phyloP scores from a whole-genome alignment of 2,797 vertebrate species.

The Harpagifer antarcticus region DNA sequence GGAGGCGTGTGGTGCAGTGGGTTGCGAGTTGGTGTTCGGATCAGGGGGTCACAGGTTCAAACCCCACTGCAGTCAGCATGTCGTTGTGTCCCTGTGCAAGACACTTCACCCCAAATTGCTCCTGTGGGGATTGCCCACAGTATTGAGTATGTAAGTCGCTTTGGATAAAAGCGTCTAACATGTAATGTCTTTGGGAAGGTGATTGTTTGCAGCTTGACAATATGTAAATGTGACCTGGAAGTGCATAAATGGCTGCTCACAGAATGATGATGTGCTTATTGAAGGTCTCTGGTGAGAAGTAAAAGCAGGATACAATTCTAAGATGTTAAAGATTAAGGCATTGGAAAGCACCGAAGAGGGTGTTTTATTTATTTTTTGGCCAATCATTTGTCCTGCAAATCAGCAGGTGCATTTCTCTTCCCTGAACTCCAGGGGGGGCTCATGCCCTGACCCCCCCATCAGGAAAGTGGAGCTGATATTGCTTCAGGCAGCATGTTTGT shows the following conservation, averaged over 20 bases:
- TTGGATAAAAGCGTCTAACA: too few species aligned
- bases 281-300: not conserved
- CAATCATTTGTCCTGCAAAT: constrained; percentile 9
- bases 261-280: constrained; percentile 17
- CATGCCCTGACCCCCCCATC: constrained; percentile 13
- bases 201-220: constrained; percentile 38
- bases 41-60: too few species aligned
- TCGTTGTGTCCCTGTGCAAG: too few species aligned
- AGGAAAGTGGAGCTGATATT: constrained; percentile 16
- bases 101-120: too few species aligned
- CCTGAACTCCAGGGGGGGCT: constrained; percentile 32
- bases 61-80: too few species aligned
- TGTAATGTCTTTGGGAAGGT: constrained; percentile 23
- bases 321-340: not conserved
- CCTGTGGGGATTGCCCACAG: too few species aligned
- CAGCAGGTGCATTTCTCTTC: constrained; percentile 27
- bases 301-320: not conserved
- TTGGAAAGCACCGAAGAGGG: not conserved
- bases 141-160: too few species aligned
- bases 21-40: too few species aligned
- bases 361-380: not conserved
- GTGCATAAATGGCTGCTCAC: constrained; percentile 10
- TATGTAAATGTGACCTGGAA: constrained; percentile 56
- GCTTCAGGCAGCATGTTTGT: constrained; percentile 19
- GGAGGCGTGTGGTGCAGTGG: too few species aligned